A percentile compares a stretch with the other conserved stretches of the same genome.
These are phyloP conservation scores for Pipistrellus pipistrellus DNA, from an alignment of 2,797 vertebrate genomes.

Conservation along the genomic window DNA sequence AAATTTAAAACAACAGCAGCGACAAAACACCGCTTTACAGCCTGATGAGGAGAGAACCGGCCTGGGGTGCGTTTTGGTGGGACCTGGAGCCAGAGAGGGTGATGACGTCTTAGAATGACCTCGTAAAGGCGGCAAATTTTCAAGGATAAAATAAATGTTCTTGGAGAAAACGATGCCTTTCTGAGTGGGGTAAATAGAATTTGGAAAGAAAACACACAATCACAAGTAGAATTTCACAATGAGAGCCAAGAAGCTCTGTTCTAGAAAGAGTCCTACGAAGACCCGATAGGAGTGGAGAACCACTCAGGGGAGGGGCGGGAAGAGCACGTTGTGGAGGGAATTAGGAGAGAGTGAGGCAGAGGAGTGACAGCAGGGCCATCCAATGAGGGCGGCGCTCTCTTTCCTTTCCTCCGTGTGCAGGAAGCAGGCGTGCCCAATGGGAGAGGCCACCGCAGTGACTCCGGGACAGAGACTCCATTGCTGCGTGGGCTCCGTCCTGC, in stretches of 20 bases:
- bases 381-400: fast-evolving
- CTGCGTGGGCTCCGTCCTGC: fast-evolving
- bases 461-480: fast-evolving
- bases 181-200: neutral
- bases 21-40: neutral
- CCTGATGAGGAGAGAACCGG: neutral
- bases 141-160: neutral
- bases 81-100: neutral
- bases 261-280: neutral
- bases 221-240: neutral
- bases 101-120: too few species aligned
- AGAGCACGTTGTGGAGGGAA: fast-evolving
- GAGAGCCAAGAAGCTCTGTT: neutral
- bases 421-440: fast-evolving
- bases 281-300: fast-evolving
- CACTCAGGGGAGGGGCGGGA: fast-evolving
- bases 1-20: neutral
- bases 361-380: fast-evolving
- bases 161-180: neutral
- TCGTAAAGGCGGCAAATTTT: neutral
- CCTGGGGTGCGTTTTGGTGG: neutral
- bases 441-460: fast-evolving
- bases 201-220: neutral
- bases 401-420: neutral
- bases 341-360: neutral